Conservation (phyloP, 1,140 invertebrate genomes). For the Hyposmocoma kahamanoa region DNA sequence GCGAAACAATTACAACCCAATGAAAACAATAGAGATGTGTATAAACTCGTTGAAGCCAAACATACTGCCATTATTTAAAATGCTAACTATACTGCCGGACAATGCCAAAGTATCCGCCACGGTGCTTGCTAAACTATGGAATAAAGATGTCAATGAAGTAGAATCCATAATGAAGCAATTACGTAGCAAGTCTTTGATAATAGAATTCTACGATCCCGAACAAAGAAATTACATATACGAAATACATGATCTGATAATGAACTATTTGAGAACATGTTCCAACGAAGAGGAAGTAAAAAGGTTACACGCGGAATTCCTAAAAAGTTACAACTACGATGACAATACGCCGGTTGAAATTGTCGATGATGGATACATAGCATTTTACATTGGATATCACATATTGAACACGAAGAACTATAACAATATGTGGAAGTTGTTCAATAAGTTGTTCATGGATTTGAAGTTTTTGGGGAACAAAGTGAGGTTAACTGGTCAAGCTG, state of each 20-base stretch:
- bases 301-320: slow-evolving; percentile 47
- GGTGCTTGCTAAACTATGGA: slow-evolving; percentile 54
- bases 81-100: slow-evolving; percentile 50
- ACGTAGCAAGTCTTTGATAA: slow-evolving; percentile 49
- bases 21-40: slow-evolving; percentile 58
- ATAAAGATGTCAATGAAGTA: slow-evolving; percentile 34
- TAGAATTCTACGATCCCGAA: slow-evolving; percentile 44
- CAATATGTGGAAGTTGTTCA: slow-evolving; percentile 46
- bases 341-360: slow-evolving; percentile 40
- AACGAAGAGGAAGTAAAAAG: slow-evolving; percentile 42
- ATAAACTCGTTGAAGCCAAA: slow-evolving; percentile 47
- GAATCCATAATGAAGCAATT: slow-evolving; percentile 51
- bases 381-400: slow-evolving; percentile 59
- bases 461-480: slow-evolving; percentile 66
- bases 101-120: slow-evolving; percentile 50
- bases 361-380: slow-evolving; percentile 62
- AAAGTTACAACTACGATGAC: slow-evolving; percentile 45
- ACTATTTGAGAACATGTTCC: slow-evolving; percentile 37
- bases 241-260: slow-evolving; percentile 60
- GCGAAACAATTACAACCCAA: slow-evolving; percentile 35
- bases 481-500: slow-evolving; percentile 48
- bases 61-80: slow-evolving; percentile 48
- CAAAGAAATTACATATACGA: slow-evolving; percentile 54
- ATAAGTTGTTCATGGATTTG: slow-evolving; percentile 53
- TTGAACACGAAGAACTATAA: slow-evolving; percentile 43